Conservation (phyloP, 2,888 invertebrate genomes). For the Gymnosoma rotundatum region DNA sequence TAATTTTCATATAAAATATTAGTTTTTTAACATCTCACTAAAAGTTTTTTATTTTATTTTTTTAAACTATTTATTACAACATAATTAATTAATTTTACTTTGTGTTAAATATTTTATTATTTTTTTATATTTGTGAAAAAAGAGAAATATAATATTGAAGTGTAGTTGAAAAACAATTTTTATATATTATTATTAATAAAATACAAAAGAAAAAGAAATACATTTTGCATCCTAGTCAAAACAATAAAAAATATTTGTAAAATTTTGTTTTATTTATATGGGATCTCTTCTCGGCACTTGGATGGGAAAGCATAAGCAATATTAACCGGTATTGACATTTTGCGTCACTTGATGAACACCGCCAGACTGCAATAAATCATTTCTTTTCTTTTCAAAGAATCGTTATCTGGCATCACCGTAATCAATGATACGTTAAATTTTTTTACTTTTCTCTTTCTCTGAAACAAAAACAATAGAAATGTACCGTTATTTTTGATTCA, state of each 20-base stretch:
- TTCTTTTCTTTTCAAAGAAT: too few relatives aligned
- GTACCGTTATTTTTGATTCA: too few relatives aligned
- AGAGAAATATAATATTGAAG: conserved; percentile 46
- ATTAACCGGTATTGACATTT: too few relatives aligned
- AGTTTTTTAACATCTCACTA: not conserved
- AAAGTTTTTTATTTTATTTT: not conserved
- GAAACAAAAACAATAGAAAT: too few relatives aligned
- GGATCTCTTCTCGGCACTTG: not conserved
- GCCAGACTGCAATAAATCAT: too few relatives aligned
- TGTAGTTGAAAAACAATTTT: conserved; percentile 60
- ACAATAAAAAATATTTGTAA: conserved; percentile 59
- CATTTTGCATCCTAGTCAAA: conserved; percentile 71
- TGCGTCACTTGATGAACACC: too few relatives aligned
- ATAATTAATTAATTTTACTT: conserved; percentile 34
- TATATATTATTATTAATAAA: conserved; percentile 50
- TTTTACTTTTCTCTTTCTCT: too few relatives aligned
- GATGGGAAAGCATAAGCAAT: too few relatives aligned
- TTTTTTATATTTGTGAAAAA: conserved; percentile 54
- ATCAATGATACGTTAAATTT: too few relatives aligned
- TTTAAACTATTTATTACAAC: conserved; percentile 15
- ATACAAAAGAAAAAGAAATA: conserved; percentile 56
- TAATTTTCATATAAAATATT: not conserved
- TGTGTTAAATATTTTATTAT: conserved; percentile 44
- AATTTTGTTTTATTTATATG: conserved; percentile 42
- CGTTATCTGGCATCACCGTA: too few relatives aligned